A percentile compares a stretch with the other conserved stretches of the same genome.
phyloP scores from a whole-genome alignment of 1,140 invertebrate species.

The Eriocheir sinensis region DNA sequence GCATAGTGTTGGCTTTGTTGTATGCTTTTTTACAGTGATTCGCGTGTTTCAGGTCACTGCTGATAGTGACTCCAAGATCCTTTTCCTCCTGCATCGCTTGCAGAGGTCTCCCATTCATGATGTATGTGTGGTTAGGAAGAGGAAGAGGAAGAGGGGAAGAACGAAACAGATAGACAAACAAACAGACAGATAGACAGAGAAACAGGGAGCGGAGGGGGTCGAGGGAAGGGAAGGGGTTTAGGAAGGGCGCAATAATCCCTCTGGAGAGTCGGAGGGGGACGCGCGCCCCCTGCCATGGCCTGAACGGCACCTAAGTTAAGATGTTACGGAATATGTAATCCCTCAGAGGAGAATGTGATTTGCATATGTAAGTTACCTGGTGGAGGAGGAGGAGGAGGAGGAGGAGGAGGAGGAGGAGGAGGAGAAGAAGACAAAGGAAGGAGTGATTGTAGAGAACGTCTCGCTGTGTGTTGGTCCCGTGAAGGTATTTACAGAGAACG shows the following conservation, averaged over 20 bases:
- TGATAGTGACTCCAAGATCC: too few species aligned
- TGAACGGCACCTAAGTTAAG: slow-evolving; percentile 50
- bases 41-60: too few species aligned
- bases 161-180: background rate
- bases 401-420: background rate
- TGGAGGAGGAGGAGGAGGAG: slow-evolving; percentile 34
- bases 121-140: too few species aligned
- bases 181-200: background rate
- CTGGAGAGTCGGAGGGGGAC: background rate
- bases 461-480: too few species aligned
- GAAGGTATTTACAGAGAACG: background rate
- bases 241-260: slow-evolving; percentile 12
- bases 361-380: slow-evolving; percentile 49
- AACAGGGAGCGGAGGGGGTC: background rate
- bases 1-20: too few species aligned
- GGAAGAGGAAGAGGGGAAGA: background rate
- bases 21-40: too few species aligned
- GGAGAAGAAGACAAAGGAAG: background rate
- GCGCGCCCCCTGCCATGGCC: background rate
- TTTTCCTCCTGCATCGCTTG: too few species aligned
- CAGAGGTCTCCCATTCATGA: too few species aligned
- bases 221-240: background rate
- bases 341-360: slow-evolving; percentile 53
- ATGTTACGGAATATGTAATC: slow-evolving; percentile 68
- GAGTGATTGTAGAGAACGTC: background rate